Evolutionary conservation across 2,888 invertebrate genomes (phyloP).

Genomic region (Leucozona laternaria): DNA sequence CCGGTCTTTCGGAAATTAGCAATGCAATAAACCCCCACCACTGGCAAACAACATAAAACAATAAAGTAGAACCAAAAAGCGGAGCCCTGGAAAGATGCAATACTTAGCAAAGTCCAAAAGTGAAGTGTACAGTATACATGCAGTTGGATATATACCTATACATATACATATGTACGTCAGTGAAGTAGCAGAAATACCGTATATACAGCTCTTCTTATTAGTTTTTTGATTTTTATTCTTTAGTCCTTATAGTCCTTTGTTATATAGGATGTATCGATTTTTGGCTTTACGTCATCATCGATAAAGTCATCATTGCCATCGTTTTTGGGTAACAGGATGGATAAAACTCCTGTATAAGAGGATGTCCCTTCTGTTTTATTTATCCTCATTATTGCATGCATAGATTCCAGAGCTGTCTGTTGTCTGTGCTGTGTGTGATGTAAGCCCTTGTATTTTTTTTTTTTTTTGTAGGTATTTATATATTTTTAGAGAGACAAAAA

Average conservation of each 20-base stretch:
- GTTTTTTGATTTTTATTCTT: background rate
- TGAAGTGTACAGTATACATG: conserved; percentile 7
- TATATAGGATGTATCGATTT: conserved; percentile 52
- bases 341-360: conserved; percentile 61
- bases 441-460: conserved; percentile 35
- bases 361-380: conserved; percentile 69
- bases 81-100: conserved; percentile 5
- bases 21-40: conserved; percentile 57
- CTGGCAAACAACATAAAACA: conserved; percentile 63
- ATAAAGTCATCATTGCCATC: conserved; percentile 51
- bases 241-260: conserved; percentile 10
- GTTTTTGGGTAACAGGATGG: conserved; percentile 57
- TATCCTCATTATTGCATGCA: conserved; percentile 70
- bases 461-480: conserved; percentile 1
- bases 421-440: conserved; percentile 59
- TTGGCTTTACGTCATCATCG: conserved; percentile 67
- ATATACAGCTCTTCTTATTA: background rate
- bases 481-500: conserved; percentile 6
- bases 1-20: conserved; percentile 63
- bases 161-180: background rate
- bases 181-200: background rate
- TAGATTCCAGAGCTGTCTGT: conserved; percentile 38
- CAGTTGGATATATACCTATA: background rate
- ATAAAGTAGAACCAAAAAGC: conserved; percentile 52
- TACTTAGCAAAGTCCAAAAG: conserved; percentile 1